These are phyloP conservation scores for Dryobates pubescens DNA, from an alignment of 2,797 vertebrate species.

Conservation along the genomic window DNA sequence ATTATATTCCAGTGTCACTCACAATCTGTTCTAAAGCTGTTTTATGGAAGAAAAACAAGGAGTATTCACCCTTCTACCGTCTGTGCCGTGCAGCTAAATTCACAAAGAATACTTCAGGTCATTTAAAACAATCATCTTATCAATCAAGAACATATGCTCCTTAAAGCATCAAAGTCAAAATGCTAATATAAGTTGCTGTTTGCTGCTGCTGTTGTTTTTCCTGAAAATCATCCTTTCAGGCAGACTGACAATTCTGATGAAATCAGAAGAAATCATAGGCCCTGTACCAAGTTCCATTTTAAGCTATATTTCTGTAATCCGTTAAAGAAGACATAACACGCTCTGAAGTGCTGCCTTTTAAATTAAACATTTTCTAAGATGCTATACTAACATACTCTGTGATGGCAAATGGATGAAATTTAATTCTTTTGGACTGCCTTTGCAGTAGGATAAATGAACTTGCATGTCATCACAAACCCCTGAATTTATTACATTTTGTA, in stretches of 20 bases:
- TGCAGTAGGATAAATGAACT: neutral
- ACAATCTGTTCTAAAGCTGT: neutral
- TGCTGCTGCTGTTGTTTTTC: neutral
- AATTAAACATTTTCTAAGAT: conserved; percentile 27
- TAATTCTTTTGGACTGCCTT: neutral
- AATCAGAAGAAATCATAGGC: conserved; percentile 19
- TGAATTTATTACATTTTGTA: neutral
- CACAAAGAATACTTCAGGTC: neutral
- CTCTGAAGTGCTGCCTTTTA: neutral
- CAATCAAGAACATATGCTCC: neutral
- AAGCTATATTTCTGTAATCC: conserved; percentile 6
- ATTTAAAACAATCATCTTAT: conserved; percentile 13
- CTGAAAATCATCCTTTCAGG: conserved; percentile 16
- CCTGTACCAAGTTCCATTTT: neutral
- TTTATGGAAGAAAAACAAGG: neutral
- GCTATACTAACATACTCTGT: neutral
- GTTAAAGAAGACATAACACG: neutral
- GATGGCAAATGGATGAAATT: neutral
- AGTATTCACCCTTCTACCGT: neutral
- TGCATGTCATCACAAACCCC: neutral
- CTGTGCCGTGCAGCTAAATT: neutral
- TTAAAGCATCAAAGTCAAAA: conserved; percentile 39
- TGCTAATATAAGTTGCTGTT: conserved; percentile 6
- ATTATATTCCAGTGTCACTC: neutral
- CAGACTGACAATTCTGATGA: neutral